Evolutionary conservation across 2,113 vertebrate genomes (phyloP).

Genomic region (Oreochromis niloticus): DNA sequence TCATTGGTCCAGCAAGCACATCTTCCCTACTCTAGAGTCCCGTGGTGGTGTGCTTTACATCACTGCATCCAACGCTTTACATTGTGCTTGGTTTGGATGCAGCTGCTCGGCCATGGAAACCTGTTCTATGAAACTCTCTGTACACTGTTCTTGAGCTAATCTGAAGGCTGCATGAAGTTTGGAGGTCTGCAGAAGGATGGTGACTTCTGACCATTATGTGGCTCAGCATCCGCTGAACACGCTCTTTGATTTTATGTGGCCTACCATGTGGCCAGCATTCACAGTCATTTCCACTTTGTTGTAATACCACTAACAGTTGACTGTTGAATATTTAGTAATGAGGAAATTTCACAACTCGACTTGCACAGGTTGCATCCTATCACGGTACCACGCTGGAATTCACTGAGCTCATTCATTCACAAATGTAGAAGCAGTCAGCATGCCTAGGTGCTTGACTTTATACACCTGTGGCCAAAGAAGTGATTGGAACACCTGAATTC

Average conservation of each 20-base stretch:
- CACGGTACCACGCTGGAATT: not conserved
- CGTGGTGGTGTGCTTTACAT: not conserved
- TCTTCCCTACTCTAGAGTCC: not conserved
- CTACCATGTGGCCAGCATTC: not conserved
- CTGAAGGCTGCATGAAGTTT: not conserved
- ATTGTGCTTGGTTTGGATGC: not conserved
- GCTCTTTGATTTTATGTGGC: not conserved
- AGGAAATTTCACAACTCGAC: not conserved
- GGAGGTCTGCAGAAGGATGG: not conserved
- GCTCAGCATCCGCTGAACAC: not conserved
- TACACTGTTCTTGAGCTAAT: not conserved
- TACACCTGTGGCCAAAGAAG: not conserved
- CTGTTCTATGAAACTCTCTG: not conserved
- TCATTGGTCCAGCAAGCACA: not conserved
- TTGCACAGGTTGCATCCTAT: not conserved
- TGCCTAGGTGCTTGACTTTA: not conserved
- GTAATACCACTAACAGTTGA: not conserved
- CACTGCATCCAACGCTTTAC: not conserved
- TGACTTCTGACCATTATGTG: not conserved
- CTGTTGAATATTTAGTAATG: not conserved
- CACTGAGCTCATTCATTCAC: not conserved
- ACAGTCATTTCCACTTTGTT: not conserved
- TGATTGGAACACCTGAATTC: not conserved
- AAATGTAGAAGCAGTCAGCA: not conserved
- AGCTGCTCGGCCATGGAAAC: not conserved